Base-by-base conservation (phyloP, 92 coral and sea anemone species). In the Zoanthus solanderi region DNA sequence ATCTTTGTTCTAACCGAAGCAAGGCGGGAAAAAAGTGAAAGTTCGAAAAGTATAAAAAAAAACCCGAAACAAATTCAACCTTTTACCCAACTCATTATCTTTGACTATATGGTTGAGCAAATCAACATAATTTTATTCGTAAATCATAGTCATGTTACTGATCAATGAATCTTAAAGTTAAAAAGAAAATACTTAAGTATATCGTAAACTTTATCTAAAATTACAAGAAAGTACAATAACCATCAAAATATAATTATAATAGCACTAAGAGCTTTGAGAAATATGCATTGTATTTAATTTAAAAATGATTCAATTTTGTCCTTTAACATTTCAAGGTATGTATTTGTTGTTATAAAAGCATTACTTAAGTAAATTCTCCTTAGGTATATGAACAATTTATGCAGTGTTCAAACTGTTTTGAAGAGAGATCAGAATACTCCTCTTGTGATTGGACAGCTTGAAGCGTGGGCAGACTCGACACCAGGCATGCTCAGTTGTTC, bases 401-500 rank as follows among this genome's bases (percentile, higher is more conserved):
- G 60, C 58, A 65, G 44, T 10, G 16, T 63, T 63, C 56, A 6
- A 45, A 78, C 11, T 47, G 29, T 32, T 23, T 81, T 75, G 75
- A 8, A 66, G 60, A n/a, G 4, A 4, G 28, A 9, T 65, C 45
- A 23, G 7, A 46, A 8, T 66, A n/a, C 61, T 65, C 44, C 30
- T 66, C 61, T 23, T 81, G 85, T 66, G 75, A 81, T 81, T 81
- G 85, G 85, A 23, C 60, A 81, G 85, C 14, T 66, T 66, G 47
- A 57, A 66, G 85, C 23, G 28, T 81, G 75, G 85, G 85, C 75
- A 81, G 75, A 81, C 75, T 81, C 85, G 85, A 65, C 75, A 81
- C 85, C 85, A 81, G 85, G 75, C 85, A 81, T 81, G 85, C 85
- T 81, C 85, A 81, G 85, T 81, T 81, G 84, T 81, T 81, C 85